A percentile compares a stretch with the other conserved stretches of the same genome.
Conservation (phyloP, 37 sponge, comb jelly and placozoan species). For the Diacarnus erythraeanus region DNA sequence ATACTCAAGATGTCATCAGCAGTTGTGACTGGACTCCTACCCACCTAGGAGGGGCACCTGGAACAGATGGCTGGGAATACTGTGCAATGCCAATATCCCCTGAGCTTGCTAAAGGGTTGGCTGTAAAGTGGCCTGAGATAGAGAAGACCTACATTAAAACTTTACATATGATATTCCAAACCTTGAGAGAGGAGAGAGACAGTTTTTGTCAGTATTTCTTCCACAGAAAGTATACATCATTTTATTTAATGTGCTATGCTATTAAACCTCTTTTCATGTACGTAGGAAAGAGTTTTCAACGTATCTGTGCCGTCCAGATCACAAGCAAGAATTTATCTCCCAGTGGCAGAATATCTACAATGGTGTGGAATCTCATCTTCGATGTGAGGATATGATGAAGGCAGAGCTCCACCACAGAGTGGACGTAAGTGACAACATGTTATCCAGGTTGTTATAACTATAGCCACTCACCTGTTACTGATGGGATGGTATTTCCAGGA, state of each 20-base stretch:
- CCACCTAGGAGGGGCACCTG: slow-evolving; percentile 20
- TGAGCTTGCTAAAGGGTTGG: slow-evolving; percentile 55
- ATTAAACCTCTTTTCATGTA: neutral
- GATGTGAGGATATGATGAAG: slow-evolving; percentile 84
- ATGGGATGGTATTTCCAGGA: slow-evolving; percentile 60
- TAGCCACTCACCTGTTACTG: neutral
- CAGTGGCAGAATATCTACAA: slow-evolving; percentile 90
- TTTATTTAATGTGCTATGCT: neutral
- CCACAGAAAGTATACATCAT: slow-evolving; percentile 44
- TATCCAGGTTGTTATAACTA: neutral
- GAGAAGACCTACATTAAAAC: slow-evolving; percentile 73
- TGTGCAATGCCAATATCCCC: slow-evolving; percentile 16
- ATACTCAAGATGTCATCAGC: neutral
- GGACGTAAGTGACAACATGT: slow-evolving; percentile 60
- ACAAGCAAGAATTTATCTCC: slow-evolving; percentile 88
- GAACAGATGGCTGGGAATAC: slow-evolving; percentile 52
- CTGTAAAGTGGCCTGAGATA: slow-evolving; percentile 73
- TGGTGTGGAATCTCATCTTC: slow-evolving; percentile 60
- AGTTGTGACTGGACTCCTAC: neutral
- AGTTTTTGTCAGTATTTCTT: slow-evolving; percentile 76
- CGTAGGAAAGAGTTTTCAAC: slow-evolving; percentile 62
- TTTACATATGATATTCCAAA: slow-evolving; percentile 59
- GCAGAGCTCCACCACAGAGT: slow-evolving; percentile 93
- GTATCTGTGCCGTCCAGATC: slow-evolving; percentile 88
- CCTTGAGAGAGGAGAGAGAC: slow-evolving; percentile 77